Evolutionary conservation across 2,797 vertebrate species (phyloP), one percentile per base, ranked within the genome.

Genomic region (Intellagama lesueurii): DNA sequence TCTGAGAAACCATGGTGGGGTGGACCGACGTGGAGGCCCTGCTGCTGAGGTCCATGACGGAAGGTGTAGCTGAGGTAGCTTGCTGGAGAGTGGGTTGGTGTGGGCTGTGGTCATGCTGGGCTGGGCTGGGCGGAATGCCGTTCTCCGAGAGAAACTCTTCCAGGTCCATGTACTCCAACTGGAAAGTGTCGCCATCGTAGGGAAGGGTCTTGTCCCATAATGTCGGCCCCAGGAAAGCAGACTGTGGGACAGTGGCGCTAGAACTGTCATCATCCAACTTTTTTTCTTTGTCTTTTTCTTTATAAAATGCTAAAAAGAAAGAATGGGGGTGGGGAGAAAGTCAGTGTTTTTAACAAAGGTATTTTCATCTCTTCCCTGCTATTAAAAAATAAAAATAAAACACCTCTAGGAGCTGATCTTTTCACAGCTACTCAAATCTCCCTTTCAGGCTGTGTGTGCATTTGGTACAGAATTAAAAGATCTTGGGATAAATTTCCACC

Each of bases 111-210:
- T 98, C 96, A 0, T 97, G 97, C 93, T 98, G 98, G 26, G 97
- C 96, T 0, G 98, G 97, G 96, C 98, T 99, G 87, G 98, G 98
- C 14, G 99, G 98, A 94, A 99, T 99, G 95, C 99, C 98, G 90
- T 99, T 99, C 96, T 99, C 99, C 0, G 98, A 98, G 93, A 99
- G 97, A 96, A 99, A 99, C 97, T 99, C 99, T 96, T 99, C 99
- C 98, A 99, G 97, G 97, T 99, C 99, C 99, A 99, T 99, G 97
- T 99, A 99, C 96, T 99, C 99, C 97, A 99, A 97, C 97, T 99
- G 98, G 92, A 99, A 99, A 96, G 97, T 98, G 96, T 99, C 98
- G 47, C 98, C 98, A 40, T 99, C 98, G 5, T 99, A 99, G 2
- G 99, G 98, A 95, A 99, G 97, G 0, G 98, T 99, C 97, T 99